Conservation (phyloP, 2,797 vertebrate species). For the Lacerta bilineata region DNA sequence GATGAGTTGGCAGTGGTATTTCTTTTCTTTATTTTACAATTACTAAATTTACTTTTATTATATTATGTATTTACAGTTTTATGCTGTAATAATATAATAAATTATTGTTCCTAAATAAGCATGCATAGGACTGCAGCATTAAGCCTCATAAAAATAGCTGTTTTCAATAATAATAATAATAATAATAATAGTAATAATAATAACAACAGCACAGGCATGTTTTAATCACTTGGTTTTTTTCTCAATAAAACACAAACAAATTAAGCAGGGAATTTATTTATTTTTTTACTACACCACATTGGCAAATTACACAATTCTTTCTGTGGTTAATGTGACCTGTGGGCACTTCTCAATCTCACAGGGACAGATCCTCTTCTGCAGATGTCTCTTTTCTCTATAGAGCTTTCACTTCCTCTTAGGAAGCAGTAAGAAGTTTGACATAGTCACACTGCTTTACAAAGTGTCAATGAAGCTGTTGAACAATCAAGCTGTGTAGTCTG, state of each 20-base stretch:
- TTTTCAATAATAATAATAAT: neutral
- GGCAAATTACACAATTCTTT: neutral
- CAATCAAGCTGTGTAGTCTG: neutral
- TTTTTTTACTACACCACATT: neutral
- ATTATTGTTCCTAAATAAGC: neutral
- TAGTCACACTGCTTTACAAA: neutral
- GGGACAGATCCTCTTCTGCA: neutral
- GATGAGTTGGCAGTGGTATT: neutral
- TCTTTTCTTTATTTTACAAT: too few species aligned
- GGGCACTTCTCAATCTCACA: neutral
- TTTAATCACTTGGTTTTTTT: neutral
- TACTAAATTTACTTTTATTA: too few species aligned
- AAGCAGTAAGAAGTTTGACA: neutral
- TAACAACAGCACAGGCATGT: neutral
- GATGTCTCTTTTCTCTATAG: neutral
- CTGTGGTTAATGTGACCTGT: neutral
- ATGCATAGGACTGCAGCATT: neutral
- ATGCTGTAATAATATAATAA: too few species aligned
- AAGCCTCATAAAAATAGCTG: neutral
- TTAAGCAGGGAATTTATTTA: neutral
- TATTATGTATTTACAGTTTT: too few species aligned
- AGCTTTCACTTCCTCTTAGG: constrained; percentile 7
- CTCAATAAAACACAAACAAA: neutral
- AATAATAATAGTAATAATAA: neutral
- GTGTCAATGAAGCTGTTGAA: neutral